Conservation (phyloP, 2,797 vertebrate genomes). For the Rhinoraja longicauda region DNA sequence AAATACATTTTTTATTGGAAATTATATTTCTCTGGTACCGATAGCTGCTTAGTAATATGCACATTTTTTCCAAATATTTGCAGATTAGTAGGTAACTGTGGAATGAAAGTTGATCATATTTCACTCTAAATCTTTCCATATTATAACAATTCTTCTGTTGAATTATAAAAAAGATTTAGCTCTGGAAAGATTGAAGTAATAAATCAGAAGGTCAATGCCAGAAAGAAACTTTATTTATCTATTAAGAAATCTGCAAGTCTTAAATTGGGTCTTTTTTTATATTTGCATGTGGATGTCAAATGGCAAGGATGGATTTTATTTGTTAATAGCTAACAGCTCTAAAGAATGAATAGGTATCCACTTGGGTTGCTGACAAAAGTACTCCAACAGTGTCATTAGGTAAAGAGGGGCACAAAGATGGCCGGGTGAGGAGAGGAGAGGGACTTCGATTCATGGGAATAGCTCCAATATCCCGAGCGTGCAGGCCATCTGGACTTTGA, state of each 20-base stretch:
- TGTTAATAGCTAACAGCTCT: no score
- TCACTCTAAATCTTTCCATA: conserved; percentile 6
- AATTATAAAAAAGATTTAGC: conserved; percentile 28
- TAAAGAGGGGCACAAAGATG: no score
- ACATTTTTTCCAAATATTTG: background rate
- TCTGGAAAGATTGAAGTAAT: conserved; percentile 8
- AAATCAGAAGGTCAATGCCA: conserved; percentile 1
- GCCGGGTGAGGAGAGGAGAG: no score
- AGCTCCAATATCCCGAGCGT: no score
- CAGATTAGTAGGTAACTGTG: background rate
- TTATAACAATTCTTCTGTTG: background rate
- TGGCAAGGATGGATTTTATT: no score
- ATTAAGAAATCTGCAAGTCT: background rate
- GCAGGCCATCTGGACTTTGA: no score
- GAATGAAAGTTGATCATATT: background rate
- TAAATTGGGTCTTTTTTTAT: background rate
- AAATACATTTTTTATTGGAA: background rate
- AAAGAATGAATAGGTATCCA: no score
- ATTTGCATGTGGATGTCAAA: no score
- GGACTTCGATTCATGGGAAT: no score
- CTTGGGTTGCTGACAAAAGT: no score
- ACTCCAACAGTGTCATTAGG: no score
- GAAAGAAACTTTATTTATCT: background rate
- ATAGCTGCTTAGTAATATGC: background rate
- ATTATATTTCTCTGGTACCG: background rate